phyloP scores from a whole-genome alignment of 1,140 invertebrate species.

The Armadillidium nasatum region DNA sequence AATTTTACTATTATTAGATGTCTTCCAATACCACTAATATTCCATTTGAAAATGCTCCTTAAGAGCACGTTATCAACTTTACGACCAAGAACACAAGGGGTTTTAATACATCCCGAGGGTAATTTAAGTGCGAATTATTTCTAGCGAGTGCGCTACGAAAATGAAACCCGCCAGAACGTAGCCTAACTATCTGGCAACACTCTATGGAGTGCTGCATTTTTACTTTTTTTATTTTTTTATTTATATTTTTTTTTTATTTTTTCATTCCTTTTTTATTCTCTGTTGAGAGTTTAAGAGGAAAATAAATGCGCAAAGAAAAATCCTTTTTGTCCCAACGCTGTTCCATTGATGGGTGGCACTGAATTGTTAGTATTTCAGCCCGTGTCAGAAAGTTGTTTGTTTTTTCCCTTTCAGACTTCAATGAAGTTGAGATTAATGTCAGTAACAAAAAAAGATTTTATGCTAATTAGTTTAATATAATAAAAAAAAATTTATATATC shows the following conservation, averaged over 20 bases:
- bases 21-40: constrained; percentile 13
- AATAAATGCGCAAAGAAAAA: not conserved
- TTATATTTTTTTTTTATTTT: too few species aligned
- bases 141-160: not conserved
- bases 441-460: too few species aligned
- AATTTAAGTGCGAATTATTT: not conserved
- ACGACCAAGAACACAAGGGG: not conserved
- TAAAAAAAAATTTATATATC: too few species aligned
- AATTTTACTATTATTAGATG: constrained; percentile 12
- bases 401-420: too few species aligned
- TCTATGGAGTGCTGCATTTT: not conserved
- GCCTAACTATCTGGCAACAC: not conserved
- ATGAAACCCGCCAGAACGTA: not conserved
- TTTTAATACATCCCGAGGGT: constrained; percentile 3
- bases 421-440: too few species aligned
- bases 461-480: too few species aligned
- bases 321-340: not conserved
- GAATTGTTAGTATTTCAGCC: too few species aligned
- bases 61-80: not conserved
- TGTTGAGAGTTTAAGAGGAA: not conserved
- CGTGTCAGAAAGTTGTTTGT: too few species aligned
- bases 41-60: constrained; percentile 12
- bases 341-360: not conserved
- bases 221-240: too few species aligned
- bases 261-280: not conserved